phyloP scores from a whole-genome alignment of 2,797 vertebrate genomes.

The Parauchenoglanis ngamensis region DNA sequence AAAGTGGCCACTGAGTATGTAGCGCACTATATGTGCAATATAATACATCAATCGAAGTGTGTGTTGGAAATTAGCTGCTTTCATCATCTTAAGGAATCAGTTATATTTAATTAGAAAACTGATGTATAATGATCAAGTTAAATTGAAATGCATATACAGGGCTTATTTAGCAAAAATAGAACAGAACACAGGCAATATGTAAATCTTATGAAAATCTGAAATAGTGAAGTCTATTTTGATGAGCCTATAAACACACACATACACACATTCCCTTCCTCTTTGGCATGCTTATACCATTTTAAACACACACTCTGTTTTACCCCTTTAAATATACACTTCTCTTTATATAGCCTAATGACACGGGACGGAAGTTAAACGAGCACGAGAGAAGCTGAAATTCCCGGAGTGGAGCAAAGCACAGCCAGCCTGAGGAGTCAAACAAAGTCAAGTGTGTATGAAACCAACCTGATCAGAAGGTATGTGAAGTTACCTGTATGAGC shows the following conservation, averaged over 20 bases:
- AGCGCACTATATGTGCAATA: not conserved
- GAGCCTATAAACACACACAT: not conserved
- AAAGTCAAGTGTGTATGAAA: not conserved
- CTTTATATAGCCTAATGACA: not conserved
- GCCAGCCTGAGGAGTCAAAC: not conserved
- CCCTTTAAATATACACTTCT: not conserved
- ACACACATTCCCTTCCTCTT: not conserved
- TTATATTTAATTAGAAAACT: not conserved
- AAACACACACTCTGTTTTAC: not conserved
- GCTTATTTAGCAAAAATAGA: not conserved
- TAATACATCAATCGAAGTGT: not conserved
- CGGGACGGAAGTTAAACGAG: not conserved
- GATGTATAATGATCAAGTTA: not conserved
- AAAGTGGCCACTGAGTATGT: no score
- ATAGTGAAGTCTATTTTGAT: not conserved
- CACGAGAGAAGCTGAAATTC: not conserved
- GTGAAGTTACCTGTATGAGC: conserved; percentile 72
- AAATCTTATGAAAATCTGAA: not conserved
- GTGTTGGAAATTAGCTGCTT: not conserved
- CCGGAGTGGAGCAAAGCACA: no score
- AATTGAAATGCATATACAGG: not conserved
- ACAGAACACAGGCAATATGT: not conserved
- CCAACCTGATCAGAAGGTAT: not conserved
- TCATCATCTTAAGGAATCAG: not conserved
- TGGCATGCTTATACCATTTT: not conserved